Base-by-base conservation (phyloP, 2,888 invertebrate species). In the Mesorhabditis spiculigera region DNA sequence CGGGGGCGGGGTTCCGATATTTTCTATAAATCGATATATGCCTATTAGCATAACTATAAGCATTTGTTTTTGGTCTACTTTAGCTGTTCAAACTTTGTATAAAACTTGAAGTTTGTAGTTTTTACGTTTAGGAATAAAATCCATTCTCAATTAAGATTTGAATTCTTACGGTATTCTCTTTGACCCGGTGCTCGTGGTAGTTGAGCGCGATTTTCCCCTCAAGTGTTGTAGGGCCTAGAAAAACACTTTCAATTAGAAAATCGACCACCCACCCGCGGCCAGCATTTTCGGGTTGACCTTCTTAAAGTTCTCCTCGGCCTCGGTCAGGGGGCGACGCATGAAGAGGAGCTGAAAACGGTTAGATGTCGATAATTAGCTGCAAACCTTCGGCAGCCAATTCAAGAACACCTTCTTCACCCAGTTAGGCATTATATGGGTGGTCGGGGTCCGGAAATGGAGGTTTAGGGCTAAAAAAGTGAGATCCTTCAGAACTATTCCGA, bases 401-500 rank as follows among this genome's bases (percentile, higher is more conserved):
- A 95, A 89, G 87, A 95, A 95, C 74, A 95, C 89, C 85, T 91
- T 91, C 84, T 92, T 91, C 84, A 94, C 92, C 90, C 93, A 91
- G 0, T 93, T 92, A 0, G 94, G 92, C 93, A 95, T 94, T 81
- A 92, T 93, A 87, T 95, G 95, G 0, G 95, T 95, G 4, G 94
- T 93, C 16, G 94, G 93, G 0, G 85, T 84, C 10, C 93, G 90
- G 66, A 92, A 93, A 88, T 95, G 93, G 82, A 95, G 93, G 88
- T 95, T 95, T 81, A 98, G 91, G 80, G 96, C 95, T 88, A 93
- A 92, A 70, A n/a, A 73, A 87, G 92, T 13, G 58, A 13, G 58
- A 10, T 50, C 58, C 8, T 50, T 10, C 58, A 50, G 58, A 28
- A 62, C 5, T 50, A n/a, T 13, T 28, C 10, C 58, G 58, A 50